Evolutionary conservation across 2,888 invertebrate genomes (phyloP).

Genomic region (Alloplasta piceator): DNA sequence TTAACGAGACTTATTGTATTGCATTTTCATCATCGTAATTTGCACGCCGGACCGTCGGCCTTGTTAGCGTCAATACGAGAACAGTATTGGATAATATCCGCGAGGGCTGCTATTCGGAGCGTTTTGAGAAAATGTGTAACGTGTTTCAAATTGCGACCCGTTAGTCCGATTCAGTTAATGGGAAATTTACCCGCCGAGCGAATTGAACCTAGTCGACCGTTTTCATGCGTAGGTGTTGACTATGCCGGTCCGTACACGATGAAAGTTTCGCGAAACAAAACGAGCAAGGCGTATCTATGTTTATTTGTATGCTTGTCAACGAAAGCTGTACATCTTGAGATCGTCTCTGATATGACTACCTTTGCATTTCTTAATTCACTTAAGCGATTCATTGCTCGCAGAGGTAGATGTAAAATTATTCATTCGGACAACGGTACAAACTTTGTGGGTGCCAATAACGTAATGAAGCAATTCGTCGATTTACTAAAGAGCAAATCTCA

Average conservation of each 20-base stretch:
- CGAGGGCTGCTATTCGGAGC: constrained; percentile 22
- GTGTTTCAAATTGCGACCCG: constrained; percentile 39
- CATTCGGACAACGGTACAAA: constrained; percentile 61
- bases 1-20: constrained; percentile 22
- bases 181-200: constrained; percentile 38
- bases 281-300: constrained; percentile 33
- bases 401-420: constrained; percentile 43
- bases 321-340: constrained; percentile 54
- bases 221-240: constrained; percentile 44
- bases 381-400: constrained; percentile 51
- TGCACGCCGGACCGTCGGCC: constrained; percentile 51
- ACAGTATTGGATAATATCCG: constrained; percentile 59
- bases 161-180: constrained; percentile 39
- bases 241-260: constrained; percentile 47
- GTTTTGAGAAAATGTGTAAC: constrained; percentile 36
- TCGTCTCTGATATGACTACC: constrained; percentile 40
- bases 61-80: constrained; percentile 44
- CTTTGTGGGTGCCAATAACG: constrained; percentile 59
- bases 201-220: constrained; percentile 36
- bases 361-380: constrained; percentile 53
- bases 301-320: constrained; percentile 59
- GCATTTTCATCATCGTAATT: constrained; percentile 37
- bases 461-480: constrained; percentile 35
- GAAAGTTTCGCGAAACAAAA: constrained; percentile 44
- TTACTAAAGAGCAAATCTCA: constrained; percentile 22